Evolutionary conservation across 2,113 vertebrate genomes (phyloP).

Genomic region (Amazona vittata): DNA sequence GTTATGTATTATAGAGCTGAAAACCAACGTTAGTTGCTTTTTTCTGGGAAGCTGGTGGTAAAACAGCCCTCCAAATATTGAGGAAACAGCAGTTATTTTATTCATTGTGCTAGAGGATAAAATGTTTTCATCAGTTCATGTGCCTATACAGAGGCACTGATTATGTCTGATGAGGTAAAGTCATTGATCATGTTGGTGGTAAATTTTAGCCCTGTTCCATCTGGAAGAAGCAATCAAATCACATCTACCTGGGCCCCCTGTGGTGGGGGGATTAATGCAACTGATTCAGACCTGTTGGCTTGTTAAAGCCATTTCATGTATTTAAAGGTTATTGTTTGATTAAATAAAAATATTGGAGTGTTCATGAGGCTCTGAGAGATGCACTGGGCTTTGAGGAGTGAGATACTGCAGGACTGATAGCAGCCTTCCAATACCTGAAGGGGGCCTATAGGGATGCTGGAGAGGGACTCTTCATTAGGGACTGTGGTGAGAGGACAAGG

Average conservation of each 20-base stretch:
- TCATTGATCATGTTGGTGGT: background rate
- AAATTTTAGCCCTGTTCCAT: background rate
- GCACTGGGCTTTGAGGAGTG: background rate
- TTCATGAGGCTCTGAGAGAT: background rate
- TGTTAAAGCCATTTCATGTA: background rate
- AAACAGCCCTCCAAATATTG: slow-evolving; percentile 17
- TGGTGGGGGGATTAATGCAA: background rate
- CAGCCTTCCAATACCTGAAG: no score
- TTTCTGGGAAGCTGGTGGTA: background rate
- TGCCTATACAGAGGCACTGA: background rate
- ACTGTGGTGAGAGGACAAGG: no score
- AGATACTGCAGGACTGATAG: background rate
- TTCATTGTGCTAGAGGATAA: background rate
- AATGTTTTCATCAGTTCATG: background rate
- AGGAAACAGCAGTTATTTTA: slow-evolving; percentile 6
- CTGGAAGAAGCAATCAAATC: slow-evolving; percentile 36
- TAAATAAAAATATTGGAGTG: background rate
- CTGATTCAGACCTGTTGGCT: background rate
- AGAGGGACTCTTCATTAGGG: no score
- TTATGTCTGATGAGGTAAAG: slow-evolving; percentile 27
- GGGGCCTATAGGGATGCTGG: no score
- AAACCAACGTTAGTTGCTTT: slow-evolving; percentile 6
- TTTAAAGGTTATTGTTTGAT: slow-evolving; percentile 25
- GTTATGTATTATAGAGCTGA: background rate
- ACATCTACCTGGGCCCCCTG: background rate